Evolutionary conservation across 2,888 invertebrate genomes (phyloP), one percentile per base, ranked within the genome.

Genomic region (Mechanitis mazaeus): DNA sequence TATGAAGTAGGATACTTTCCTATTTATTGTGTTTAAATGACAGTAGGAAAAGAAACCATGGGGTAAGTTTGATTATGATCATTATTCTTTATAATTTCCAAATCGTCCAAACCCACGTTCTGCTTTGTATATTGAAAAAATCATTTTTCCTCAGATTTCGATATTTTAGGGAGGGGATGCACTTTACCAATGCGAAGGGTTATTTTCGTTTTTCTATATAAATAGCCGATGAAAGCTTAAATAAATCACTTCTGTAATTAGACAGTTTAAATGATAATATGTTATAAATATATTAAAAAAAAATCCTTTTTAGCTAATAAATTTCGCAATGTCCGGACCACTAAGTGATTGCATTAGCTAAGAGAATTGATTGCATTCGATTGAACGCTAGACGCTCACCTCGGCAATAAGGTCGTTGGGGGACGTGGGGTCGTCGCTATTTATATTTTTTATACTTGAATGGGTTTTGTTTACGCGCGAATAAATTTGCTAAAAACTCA

Each of bases 21-120:
- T 77, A 79, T 80, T 80, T 84, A 85, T 78, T 78, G 83, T 83
- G 81, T 87, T 85, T 92, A 92, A 92, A 95, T 94, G 94, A 94
- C 94, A 91, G 94, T 93, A 85, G 94, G 94, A 90, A 94, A 94
- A 90, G 94, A 94, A 91, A 93, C 93, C 75, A 94, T 95, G 95
- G 95, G 95, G 95, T 94, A 85, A 93, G 92, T 92, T 76, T 56
- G 61, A 64, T 72, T 70, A 46, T 50, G 6, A 50, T 50, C 31
- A 2, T 31, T 2, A 6, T 7, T 31, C 9, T 31, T 50, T 31
- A 31, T 31, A 11, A 9, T 50, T 50, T 50, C 31, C 28, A 50
- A 50, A 50, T 31, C 28, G n/a, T 50, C 6, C 2, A 50, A 50
- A 9, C 2, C 9, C n/a, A 33, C 33, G 55, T 45, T 11, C 28